These are phyloP conservation scores for Drosophila algonquin DNA, from an alignment of 2,888 invertebrate genomes.

Conservation along the genomic window DNA sequence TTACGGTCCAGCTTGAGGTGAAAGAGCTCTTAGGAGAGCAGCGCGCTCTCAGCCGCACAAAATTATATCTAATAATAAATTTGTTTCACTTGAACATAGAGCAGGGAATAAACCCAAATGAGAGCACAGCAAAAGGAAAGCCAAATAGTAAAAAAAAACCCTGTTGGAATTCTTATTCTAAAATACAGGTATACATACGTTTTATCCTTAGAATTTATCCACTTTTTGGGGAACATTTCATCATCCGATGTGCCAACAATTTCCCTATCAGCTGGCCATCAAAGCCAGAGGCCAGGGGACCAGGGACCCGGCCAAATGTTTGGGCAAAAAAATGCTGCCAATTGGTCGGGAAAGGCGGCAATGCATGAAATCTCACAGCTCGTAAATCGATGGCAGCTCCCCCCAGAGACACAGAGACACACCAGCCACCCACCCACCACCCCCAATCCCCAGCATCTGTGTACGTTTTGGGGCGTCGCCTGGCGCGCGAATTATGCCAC, in stretches of 20 bases:
- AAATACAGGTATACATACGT: background rate
- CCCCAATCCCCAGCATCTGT: background rate
- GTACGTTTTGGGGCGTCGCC: conserved; percentile 62
- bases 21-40: conserved; percentile 10
- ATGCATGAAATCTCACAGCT: conserved; percentile 72
- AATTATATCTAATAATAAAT: conserved; percentile 41
- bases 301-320: conserved; percentile 28
- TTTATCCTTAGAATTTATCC: background rate
- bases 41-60: background rate
- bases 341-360: conserved; percentile 51
- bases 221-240: conserved; percentile 11
- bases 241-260: conserved; percentile 29
- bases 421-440: conserved; percentile 8
- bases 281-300: conserved; percentile 26
- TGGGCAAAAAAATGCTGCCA: conserved; percentile 35
- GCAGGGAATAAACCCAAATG: background rate
- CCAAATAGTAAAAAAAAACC: background rate
- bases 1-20: conserved; percentile 26
- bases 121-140: background rate
- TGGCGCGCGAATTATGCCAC: conserved; percentile 73
- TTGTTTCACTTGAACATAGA: conserved; percentile 34
- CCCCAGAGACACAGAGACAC: conserved; percentile 24
- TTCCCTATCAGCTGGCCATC: conserved; percentile 60
- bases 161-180: background rate
- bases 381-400: conserved; percentile 65